Base-by-base conservation (phyloP, 2,797 vertebrate genomes). In the Coregonus suidteri region DNA sequence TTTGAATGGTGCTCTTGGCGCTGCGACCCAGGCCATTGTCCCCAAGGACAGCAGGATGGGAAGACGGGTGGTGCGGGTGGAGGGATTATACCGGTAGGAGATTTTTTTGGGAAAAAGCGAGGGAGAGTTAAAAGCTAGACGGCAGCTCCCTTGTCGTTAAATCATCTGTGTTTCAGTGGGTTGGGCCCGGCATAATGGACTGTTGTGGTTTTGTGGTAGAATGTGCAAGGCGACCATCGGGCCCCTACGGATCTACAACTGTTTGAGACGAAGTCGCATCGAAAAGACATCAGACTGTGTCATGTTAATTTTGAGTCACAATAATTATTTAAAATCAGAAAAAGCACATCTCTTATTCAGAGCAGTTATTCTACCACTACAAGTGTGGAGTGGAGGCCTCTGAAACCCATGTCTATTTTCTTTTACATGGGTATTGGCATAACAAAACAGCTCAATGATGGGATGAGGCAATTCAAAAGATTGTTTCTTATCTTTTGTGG, bases 161-260 rank as follows among this genome's bases (percentile, higher is more conserved):
- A 18, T 35, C 31, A 67, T 5, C 31, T 67, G 30, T 6, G 14
- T 16, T 64, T 67, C 66, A 35, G 31, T 34, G 30, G 66, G 18
- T 67, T 4, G 6, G 4, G 11, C 64, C 65, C 34, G 1, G 9
- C 11, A 30, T 35, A 67, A 67, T 67, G 66, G 31, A 67, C 34
- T 67, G 62, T 64, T 67, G 65, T 67, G 31, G 65, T 18, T 67
- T 35, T 35, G 25, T 67, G 31, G 31, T 67, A 18, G 65, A 66
- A 66, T 66, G 30, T 34, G 4, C 30, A 30, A 66, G 13, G 31
- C 65, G 30, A 34, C 30, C 30, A 30, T 15, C 30, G 4, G 64
- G 25, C 25, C 25, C 25, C 13, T 35, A 25, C 3, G 65, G 65
- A 30, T 14, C 65, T 9, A 1, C 13, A 31, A 14, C 64, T 20